Evolutionary conservation across 2,797 vertebrate genomes (phyloP).

Genomic region (Hephaestus fuliginosus): DNA sequence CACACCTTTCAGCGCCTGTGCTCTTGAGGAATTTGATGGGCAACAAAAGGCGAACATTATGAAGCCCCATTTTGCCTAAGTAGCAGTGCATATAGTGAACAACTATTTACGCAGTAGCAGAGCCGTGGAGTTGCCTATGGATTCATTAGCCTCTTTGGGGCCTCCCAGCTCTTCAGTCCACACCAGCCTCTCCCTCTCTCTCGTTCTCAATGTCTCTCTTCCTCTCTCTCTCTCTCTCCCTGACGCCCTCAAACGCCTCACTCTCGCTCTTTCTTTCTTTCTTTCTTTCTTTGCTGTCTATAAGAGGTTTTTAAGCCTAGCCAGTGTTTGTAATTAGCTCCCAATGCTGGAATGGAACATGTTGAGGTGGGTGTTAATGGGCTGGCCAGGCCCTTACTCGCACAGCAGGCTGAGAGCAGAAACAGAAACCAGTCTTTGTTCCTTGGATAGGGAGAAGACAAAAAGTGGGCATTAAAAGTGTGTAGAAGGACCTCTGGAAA

Average conservation of each 20-base stretch:
- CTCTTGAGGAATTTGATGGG: conserved; percentile 96
- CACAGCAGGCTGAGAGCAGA: conserved; percentile 90
- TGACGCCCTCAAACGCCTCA: conserved; percentile 82
- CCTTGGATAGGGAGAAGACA: conserved; percentile 76
- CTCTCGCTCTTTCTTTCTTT: conserved; percentile 84
- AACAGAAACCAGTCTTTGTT: conserved; percentile 90
- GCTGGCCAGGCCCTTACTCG: conserved; percentile 87
- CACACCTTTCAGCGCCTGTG: conserved; percentile 88
- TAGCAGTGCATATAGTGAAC: conserved; percentile 92
- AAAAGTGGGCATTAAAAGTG: conserved; percentile 81
- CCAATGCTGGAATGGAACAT: conserved; percentile 93
- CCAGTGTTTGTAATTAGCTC: conserved; percentile 98
- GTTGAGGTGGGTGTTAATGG: conserved; percentile 93
- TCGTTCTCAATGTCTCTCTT: conserved; percentile 70
- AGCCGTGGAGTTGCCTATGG: conserved; percentile 96
- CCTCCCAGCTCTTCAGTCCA: conserved; percentile 90
- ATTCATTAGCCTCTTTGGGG: conserved; percentile 97
- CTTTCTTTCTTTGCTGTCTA: conserved; percentile 91
- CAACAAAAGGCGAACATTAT: conserved; percentile 94
- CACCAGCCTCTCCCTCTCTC: conserved; percentile 77
- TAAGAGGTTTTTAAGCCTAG: conserved; percentile 92
- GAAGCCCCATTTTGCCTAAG: conserved; percentile 94
- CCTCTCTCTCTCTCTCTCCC: conserved; percentile 81
- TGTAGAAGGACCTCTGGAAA: conserved; percentile 85
- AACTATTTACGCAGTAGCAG: conserved; percentile 89